Base-by-base conservation (phyloP, 2,888 invertebrate genomes). In the Nebria salina region DNA sequence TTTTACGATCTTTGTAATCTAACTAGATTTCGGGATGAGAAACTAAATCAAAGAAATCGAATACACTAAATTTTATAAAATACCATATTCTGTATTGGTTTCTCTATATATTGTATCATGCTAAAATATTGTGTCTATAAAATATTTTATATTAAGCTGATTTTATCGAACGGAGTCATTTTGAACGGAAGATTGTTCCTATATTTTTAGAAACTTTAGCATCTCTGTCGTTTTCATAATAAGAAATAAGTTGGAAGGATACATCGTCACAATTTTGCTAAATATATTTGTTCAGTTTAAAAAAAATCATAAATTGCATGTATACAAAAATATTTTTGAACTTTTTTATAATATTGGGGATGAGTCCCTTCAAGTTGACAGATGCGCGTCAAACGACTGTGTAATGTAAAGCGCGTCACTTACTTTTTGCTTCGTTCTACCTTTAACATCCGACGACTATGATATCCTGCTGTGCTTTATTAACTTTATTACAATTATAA, bases 381-480 rank as follows among this genome's bases (percentile, higher is more conserved):
- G 54, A 13, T 13, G 13, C 54, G 54, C 54, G 54, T 54, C 54
- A 54, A 8, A 54, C 4, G 54, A 54, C 54, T 54, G 15, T 41
- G 68, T 25, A 42, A 68, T 25, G 68, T 26, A 26, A 68, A 68
- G 15, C 20, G 72, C n/a, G 72, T 41, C n/a, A 26, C 72, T 26
- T 26, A 0, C 25, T 34, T 76, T 54, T 54, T 54, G 54, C 15
- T n/a, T 15, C 54, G 54, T 70, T 43, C 70, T 54, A 70, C 76
- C 76, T 76, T 70, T 76, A 76, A 76, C 68, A 76, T 76, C 76
- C 76, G 66, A 76, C 68, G 76, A 43, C 70, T 68, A 66, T 76
- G 76, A 76, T 76, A 76, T 76, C 76, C 66, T 42, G 76, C 76
- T 76, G 76, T 76, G 76, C 76, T 76, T 76, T 76, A 76, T 76